Evolutionary conservation across 92 coral and sea anemone genomes (phyloP), one percentile per base, ranked within the genome.

Genomic region (Palythoa caribaeorum): DNA sequence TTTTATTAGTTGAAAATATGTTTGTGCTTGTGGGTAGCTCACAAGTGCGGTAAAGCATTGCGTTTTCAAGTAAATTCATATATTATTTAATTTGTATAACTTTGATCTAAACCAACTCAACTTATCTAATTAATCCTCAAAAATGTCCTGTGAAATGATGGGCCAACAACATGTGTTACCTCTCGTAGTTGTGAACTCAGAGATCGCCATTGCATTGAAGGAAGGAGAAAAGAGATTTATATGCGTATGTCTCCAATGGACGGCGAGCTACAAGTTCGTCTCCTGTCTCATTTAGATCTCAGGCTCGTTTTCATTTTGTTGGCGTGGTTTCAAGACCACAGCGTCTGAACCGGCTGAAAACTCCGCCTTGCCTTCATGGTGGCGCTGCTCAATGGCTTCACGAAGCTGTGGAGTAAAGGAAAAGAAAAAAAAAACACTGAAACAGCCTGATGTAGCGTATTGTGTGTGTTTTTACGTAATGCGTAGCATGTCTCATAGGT

Each of bases 381-480:
- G 86, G 28, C 86, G 86, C 73, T 81, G 86, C 86, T 81, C 86
- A 40, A 81, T 81, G 20, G 86, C 86, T 5, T 65, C n/a, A n/a
- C 86, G 86, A 15, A 81, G 48, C 86, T 81, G 63, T 20, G 51
- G 38, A 1, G 51, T 9, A 17, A 40, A 19, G 13, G 17, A n/a
- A 50, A 11, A 47, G 47, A 39, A 0, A 62, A 39, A 0, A 62
- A 9, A 62, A 38, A 2, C 1, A 7, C 48, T 3, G 6, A 38
- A 14, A 1, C 2, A 14, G 9, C 36, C 52, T 15, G 57, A 37
- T 1, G 55, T 2, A 2, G 51, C 44, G 60, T 9, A 5, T 17
- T 11, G 20, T 3, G 20, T 44, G 50, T 44, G 50, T 44, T 44
- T 44, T 28, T 28, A 28, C 28, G 28, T 28, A 28, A 28, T 28